Conservation (phyloP, 1,140 invertebrate species). For the Dendroctonus valens region DNA sequence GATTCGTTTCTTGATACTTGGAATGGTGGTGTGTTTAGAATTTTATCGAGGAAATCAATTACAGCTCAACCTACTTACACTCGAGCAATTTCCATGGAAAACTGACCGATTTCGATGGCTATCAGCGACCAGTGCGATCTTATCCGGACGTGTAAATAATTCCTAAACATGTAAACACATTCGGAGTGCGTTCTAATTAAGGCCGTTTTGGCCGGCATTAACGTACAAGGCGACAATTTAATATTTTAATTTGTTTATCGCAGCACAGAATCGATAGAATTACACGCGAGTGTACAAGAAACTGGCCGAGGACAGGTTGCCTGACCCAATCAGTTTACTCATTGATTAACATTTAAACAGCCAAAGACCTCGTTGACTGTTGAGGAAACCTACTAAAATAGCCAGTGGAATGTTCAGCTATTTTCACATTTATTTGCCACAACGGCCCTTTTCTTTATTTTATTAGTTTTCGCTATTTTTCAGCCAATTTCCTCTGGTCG, state of each 20-base stretch:
- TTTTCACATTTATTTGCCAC: too few species aligned
- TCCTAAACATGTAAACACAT: conserved; percentile 17
- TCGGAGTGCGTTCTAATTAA: conserved; percentile 23
- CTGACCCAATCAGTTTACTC: conserved; percentile 10
- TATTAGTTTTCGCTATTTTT: too few species aligned
- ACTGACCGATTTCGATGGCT: conserved; percentile 12
- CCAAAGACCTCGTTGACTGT: too few species aligned
- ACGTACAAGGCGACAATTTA: conserved; percentile 27
- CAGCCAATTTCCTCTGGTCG: too few species aligned
- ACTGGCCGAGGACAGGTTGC: conserved; percentile 10
- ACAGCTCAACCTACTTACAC: too few species aligned
- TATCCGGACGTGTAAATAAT: conserved; percentile 23
- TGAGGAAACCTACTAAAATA: too few species aligned
- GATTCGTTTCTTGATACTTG: too few species aligned
- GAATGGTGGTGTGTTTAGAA: too few species aligned
- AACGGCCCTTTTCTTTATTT: too few species aligned
- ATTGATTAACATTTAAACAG: conserved; percentile 8
- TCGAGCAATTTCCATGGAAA: conserved; percentile 11
- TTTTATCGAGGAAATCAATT: too few species aligned
- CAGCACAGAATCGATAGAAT: conserved; percentile 18
- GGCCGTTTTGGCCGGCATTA: conserved; percentile 19
- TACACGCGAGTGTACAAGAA: conserved; percentile 22
- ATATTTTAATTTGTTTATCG: conserved; percentile 30
- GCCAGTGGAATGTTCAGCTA: too few species aligned
- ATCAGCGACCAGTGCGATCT: conserved; percentile 11